Evolutionary conservation across 2,797 vertebrate genomes (phyloP).

Genomic region (Gephyroberyx darwinii): DNA sequence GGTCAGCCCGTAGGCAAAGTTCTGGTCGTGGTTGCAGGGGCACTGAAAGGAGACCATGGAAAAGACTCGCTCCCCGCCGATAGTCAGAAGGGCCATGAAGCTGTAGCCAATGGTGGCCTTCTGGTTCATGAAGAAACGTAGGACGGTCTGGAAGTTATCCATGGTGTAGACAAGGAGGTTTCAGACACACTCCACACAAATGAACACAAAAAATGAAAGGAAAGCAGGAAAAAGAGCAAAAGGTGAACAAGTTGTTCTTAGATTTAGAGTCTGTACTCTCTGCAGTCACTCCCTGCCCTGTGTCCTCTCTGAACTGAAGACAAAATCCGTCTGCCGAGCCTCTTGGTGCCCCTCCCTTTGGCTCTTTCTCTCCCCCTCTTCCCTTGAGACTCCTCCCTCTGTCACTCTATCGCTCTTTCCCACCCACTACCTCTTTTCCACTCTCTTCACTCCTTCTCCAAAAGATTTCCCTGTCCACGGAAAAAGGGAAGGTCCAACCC

Average conservation of each 20-base stretch:
- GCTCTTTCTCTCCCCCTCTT: slow-evolving; percentile 5
- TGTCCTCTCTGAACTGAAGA: slow-evolving; percentile 22
- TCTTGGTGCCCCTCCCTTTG: slow-evolving; percentile 57
- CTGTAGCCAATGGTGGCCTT: slow-evolving; percentile 92
- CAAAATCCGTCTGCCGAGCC: slow-evolving; percentile 37
- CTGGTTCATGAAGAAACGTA: slow-evolving; percentile 86
- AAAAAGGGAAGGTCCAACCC: not conserved
- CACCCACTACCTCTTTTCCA: slow-evolving; percentile 1
- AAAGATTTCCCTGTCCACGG: not conserved
- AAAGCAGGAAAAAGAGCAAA: not conserved
- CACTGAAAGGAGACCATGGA: slow-evolving; percentile 93
- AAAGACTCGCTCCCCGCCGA: slow-evolving; percentile 91
- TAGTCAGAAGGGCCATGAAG: slow-evolving; percentile 90
- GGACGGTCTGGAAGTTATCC: slow-evolving; percentile 86
- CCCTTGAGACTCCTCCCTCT: slow-evolving; percentile 51
- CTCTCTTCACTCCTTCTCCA: not conserved
- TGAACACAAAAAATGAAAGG: not conserved
- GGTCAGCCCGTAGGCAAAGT: slow-evolving; percentile 86
- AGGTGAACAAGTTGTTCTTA: no score
- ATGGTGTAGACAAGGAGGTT: slow-evolving; percentile 67
- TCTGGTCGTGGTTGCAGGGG: slow-evolving; percentile 88
- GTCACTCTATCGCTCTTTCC: not conserved
- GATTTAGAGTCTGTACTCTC: not conserved
- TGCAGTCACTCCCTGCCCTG: slow-evolving; percentile 13
- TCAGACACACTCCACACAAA: not conserved